These are phyloP conservation scores for Tachina fera DNA, from an alignment of 2,888 invertebrate genomes.

Conservation along the genomic window DNA sequence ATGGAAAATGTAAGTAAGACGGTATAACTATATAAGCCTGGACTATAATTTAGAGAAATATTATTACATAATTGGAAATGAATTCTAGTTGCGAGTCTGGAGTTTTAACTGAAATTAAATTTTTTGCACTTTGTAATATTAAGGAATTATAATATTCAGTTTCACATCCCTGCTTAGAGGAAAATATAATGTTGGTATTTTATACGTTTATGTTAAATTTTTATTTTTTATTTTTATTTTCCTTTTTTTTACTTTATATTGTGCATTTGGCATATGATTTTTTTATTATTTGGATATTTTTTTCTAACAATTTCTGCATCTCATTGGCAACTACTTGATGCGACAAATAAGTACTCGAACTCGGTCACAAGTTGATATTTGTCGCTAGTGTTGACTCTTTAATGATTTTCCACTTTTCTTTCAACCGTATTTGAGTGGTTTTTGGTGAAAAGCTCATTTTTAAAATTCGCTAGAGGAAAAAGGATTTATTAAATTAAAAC, in stretches of 20 bases:
- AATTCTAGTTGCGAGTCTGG: too few species aligned
- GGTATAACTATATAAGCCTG: too few species aligned
- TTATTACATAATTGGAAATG: too few species aligned
- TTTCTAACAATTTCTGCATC: constrained; percentile 47
- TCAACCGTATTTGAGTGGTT: constrained; percentile 60
- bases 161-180: constrained; percentile 9
- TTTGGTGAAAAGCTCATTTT: constrained; percentile 57
- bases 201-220: background rate
- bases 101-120: too few species aligned
- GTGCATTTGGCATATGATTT: constrained; percentile 32
- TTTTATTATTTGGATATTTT: constrained; percentile 9
- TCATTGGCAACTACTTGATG: constrained; percentile 67
- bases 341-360: constrained; percentile 68
- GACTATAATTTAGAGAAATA: too few species aligned
- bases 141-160: background rate
- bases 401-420: constrained; percentile 62
- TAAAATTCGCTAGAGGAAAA: background rate
- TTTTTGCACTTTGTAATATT: too few species aligned
- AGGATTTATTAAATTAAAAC: background rate
- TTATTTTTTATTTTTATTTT: constrained; percentile 16
- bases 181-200: constrained; percentile 7
- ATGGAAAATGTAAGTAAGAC: background rate
- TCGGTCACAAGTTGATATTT: constrained; percentile 60
- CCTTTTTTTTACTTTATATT: constrained; percentile 37
- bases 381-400: constrained; percentile 64